Evolutionary conservation across 2,113 vertebrate genomes (phyloP).

Genomic region (Dolichotis patagonum): DNA sequence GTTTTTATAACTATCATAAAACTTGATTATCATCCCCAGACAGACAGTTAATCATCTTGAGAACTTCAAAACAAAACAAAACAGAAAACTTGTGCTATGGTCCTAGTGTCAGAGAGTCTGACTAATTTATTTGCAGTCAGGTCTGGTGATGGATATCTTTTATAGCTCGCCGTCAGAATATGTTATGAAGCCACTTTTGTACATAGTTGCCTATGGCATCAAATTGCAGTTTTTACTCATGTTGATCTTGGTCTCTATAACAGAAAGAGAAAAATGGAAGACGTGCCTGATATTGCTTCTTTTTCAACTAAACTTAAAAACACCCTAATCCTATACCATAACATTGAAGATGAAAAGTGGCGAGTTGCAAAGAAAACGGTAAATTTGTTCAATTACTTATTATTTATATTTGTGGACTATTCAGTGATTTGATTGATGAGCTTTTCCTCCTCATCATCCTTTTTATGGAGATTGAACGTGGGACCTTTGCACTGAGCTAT

Average conservation of each 20-base stretch:
- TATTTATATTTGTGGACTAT: too few species aligned
- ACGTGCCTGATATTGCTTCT: conserved; percentile 58
- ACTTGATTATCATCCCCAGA: background rate
- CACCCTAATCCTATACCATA: conserved; percentile 86
- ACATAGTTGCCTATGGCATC: background rate
- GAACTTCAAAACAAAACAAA: background rate
- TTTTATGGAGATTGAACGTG: background rate
- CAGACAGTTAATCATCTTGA: background rate
- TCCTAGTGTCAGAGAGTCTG: background rate
- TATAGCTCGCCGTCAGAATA: background rate
- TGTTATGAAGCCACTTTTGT: background rate
- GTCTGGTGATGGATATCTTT: background rate
- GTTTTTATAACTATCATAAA: background rate
- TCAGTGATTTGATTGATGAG: background rate
- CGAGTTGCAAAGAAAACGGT: conserved; percentile 85
- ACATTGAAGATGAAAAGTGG: conserved; percentile 84
- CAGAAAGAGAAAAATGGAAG: conserved; percentile 80
- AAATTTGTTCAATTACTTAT: conserved; percentile 66
- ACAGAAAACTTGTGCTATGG: background rate
- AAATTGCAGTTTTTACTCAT: conserved; percentile 8
- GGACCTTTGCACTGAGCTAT: background rate
- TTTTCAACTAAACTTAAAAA: conserved; percentile 84
- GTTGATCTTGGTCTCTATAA: conserved; percentile 11
- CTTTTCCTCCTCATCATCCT: background rate
- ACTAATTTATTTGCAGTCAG: background rate